Evolutionary conservation across 2,888 invertebrate species (phyloP).

Genomic region (Acanthococcus lagerstroemiae): DNA sequence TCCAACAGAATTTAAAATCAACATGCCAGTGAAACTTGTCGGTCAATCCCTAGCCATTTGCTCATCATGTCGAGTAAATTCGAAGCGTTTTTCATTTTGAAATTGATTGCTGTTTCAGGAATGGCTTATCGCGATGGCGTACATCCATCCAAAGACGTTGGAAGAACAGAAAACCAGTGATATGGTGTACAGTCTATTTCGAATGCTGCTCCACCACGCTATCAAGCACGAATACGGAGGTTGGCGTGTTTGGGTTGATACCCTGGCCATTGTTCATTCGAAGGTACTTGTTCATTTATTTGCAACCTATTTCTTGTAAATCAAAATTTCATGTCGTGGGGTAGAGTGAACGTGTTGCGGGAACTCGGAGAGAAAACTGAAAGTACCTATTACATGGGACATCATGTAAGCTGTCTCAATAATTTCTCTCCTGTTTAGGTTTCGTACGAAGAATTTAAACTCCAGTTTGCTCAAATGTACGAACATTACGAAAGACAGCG

Average conservation of each 20-base stretch:
- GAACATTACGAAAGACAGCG: conserved; percentile 89
- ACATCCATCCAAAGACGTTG: conserved; percentile 89
- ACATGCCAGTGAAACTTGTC: too few species aligned
- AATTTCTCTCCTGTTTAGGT: too few species aligned
- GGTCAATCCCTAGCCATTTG: background rate
- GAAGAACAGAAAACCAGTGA: conserved; percentile 95
- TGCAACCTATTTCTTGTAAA: background rate
- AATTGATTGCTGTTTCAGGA: conserved; percentile 48
- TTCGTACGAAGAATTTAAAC: conserved; percentile 94
- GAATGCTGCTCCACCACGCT: conserved; percentile 96
- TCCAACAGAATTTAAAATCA: too few species aligned
- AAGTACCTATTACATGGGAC: too few species aligned
- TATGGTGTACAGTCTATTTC: conserved; percentile 94
- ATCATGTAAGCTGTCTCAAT: too few species aligned
- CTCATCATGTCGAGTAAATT: background rate
- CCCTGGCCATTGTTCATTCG: conserved; percentile 96
- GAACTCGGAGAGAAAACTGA: too few species aligned
- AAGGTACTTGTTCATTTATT: conserved; percentile 53
- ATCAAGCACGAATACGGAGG: conserved; percentile 99
- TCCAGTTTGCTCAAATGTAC: conserved; percentile 96
- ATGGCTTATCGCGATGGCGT: conserved; percentile 97
- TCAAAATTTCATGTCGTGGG: conserved; percentile 5
- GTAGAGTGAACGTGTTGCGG: too few species aligned
- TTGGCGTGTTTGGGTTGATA: conserved; percentile 99
- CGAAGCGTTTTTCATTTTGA: background rate